Percentiles rank a stretch among this genome's conserved stretches.
These are phyloP conservation scores for Gouania willdenowi DNA, from an alignment of 2,797 vertebrate genomes.

Conservation along the genomic window DNA sequence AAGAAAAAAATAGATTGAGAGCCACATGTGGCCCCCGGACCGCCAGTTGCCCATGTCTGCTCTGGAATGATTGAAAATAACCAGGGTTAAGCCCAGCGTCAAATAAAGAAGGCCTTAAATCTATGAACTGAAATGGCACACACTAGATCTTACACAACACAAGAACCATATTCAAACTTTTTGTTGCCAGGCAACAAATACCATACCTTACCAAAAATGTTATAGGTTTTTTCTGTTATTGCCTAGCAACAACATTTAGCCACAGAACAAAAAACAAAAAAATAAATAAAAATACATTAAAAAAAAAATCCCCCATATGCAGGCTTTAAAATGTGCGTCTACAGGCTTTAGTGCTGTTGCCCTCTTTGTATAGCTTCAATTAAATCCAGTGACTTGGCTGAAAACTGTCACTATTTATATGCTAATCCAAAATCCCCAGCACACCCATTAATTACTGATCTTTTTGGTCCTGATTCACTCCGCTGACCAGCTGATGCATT, in stretches of 20 bases:
- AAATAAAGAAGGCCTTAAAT: too few species aligned
- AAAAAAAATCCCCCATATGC: too few species aligned
- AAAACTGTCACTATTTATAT: slow-evolving; percentile 54
- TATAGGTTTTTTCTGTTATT: slow-evolving; percentile 18
- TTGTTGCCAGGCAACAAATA: slow-evolving; percentile 40
- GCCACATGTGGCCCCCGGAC: too few species aligned
- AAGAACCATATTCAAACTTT: too few species aligned
- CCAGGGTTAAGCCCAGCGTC: too few species aligned
- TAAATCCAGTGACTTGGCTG: slow-evolving; percentile 23
- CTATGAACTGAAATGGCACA: too few species aligned
- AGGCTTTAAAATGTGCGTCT: slow-evolving; percentile 17
- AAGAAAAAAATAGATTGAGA: too few species aligned
- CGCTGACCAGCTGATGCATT: slow-evolving; percentile 39
- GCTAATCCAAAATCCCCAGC: slow-evolving; percentile 44
- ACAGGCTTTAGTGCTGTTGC: slow-evolving; percentile 7
- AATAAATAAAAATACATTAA: too few species aligned
- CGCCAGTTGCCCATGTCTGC: too few species aligned
- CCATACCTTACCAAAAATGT: slow-evolving; percentile 4
- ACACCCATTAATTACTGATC: slow-evolving; percentile 49
- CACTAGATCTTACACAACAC: too few species aligned
- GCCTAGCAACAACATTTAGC: slow-evolving; percentile 33
- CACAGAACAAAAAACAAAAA: slow-evolving; percentile 18
- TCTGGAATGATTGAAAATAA: too few species aligned
- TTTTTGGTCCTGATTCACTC: slow-evolving; percentile 38
- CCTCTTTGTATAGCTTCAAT: slow-evolving; percentile 19